Conservation (phyloP, 30 jellyfish, hydroid and myxozoan species). For the Cassiopea xamachana region DNA sequence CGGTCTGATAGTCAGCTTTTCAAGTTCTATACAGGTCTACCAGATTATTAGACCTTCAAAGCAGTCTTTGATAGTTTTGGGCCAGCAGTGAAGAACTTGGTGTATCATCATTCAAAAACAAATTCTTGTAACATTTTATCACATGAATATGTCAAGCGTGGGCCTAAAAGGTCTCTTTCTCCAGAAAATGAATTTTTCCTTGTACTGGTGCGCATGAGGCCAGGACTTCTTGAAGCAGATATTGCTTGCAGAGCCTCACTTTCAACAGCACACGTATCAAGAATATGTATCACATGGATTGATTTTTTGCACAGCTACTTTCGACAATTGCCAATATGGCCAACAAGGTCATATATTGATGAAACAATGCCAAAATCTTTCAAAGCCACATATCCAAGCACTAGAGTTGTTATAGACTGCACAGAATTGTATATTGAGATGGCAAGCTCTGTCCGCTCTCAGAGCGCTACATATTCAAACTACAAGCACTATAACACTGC, state of each 20-base stretch:
- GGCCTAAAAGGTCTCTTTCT: constrained; percentile 10
- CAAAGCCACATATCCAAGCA: constrained; percentile 44
- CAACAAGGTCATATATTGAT: constrained; percentile 13
- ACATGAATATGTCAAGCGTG: constrained; percentile 24
- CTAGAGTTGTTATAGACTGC: constrained; percentile 53
- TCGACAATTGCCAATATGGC: constrained; percentile 57
- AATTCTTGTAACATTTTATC: constrained; percentile 9
- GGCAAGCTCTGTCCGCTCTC: constrained; percentile 42
- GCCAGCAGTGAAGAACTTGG: constrained; percentile 16
- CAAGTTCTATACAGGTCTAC: constrained; percentile 40
- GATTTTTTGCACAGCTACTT: constrained; percentile 43
- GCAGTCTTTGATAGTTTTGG: constrained; percentile 22
- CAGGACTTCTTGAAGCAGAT: constrained; percentile 60
- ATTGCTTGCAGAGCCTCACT: constrained; percentile 29
- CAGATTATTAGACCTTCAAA: constrained; percentile 29
- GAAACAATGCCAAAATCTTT: constrained; percentile 60
- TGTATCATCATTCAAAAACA: constrained; percentile 21
- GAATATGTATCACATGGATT: constrained; percentile 57
- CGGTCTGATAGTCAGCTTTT: constrained; percentile 7
- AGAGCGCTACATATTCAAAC: constrained; percentile 31
- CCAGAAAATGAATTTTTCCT: constrained; percentile 40
- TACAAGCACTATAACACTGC: constrained; percentile 47
- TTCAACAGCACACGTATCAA: constrained; percentile 28
- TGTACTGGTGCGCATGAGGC: constrained; percentile 36
- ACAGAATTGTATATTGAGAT: constrained; percentile 56